Base-by-base conservation (phyloP, 2,113 vertebrate species). In the Semnornis frantzii region DNA sequence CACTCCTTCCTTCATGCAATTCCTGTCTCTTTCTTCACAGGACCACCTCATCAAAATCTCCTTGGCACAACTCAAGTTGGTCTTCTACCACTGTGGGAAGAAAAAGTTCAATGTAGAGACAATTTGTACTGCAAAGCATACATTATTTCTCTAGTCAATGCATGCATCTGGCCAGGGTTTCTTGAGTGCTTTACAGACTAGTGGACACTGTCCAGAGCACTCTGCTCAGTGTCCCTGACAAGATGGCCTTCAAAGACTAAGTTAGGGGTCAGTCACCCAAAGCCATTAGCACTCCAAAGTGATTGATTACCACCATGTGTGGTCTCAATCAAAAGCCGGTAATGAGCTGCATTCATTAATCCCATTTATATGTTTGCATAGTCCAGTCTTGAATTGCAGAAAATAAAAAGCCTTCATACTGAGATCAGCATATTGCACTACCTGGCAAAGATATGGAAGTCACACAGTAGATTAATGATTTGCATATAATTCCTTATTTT, bases 261-360 rank as follows among this genome's bases (percentile, higher is more conserved):
- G 92, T 81, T 96, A 96, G 95, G 92, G 96, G 96, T 96, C 96
- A 96, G 48, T 50, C 88, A 96, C 95, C 95, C 88, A 93, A 80
- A 96, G 92, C 93, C 93, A 95, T 96, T 96, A 95, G 96, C 92
- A 75, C 96, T 96, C 93, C 88, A 75, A 16, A 95, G 92, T 96
- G 96, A 96, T 96, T 96, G 96, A 96, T 96, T 96, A 86, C 31
- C 96, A 86, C 78, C 95, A 93, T 96, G 96, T 95, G 96, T 96
- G 96, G 96, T 95, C 96, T 96, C 96, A 96, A 94, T 95, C 96
- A 95, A 93, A 76, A 95, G 83, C 96, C 92, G 9, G 93, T 96
- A 96, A 96, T 88, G 90, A 96, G 92, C 73, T 48, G 76, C 70
- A 30, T 96, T 95, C 96, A 93, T 95, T 95, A 96, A 96, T 95